A percentile compares a stretch with the other conserved stretches of the same genome.
Evolutionary conservation across 2,888 invertebrate genomes (phyloP).

Genomic region (Heteropelma amictum): DNA sequence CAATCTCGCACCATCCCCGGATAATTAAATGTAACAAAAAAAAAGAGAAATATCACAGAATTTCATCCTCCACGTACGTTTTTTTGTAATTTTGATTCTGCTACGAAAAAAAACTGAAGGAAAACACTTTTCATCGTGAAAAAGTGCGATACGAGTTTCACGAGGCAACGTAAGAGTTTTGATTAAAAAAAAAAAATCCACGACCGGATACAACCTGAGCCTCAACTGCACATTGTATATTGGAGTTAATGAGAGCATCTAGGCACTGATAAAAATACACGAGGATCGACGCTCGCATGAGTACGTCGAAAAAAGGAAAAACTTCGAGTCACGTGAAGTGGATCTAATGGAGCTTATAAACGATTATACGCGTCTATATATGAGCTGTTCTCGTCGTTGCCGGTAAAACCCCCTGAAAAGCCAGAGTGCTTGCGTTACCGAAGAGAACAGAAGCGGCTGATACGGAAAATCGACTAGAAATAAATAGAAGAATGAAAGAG

Average conservation of each 20-base stretch:
- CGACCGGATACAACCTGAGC: not conserved
- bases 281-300: constrained; percentile 14
- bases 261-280: constrained; percentile 32
- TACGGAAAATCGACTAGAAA: constrained; percentile 13
- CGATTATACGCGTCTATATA: constrained; percentile 9
- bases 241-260: constrained; percentile 12
- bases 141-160: not conserved
- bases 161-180: not conserved
- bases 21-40: too few relatives aligned
- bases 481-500: not conserved
- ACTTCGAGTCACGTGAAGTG: not conserved
- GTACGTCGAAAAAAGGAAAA: not conserved
- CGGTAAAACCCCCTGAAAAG: not conserved
- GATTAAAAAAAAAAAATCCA: not conserved
- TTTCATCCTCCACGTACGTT: too few relatives aligned
- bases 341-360: constrained; percentile 15
- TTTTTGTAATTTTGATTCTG: too few relatives aligned
- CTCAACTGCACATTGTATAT: not conserved
- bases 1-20: too few relatives aligned
- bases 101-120: too few relatives aligned
- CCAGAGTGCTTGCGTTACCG: not conserved
- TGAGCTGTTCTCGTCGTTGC: not conserved
- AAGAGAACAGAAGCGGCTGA: constrained; percentile 1
- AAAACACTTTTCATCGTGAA: not conserved
- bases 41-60: too few relatives aligned